phyloP scores from a whole-genome alignment of 2,113 vertebrate genomes.

The Carassius carassius region DNA sequence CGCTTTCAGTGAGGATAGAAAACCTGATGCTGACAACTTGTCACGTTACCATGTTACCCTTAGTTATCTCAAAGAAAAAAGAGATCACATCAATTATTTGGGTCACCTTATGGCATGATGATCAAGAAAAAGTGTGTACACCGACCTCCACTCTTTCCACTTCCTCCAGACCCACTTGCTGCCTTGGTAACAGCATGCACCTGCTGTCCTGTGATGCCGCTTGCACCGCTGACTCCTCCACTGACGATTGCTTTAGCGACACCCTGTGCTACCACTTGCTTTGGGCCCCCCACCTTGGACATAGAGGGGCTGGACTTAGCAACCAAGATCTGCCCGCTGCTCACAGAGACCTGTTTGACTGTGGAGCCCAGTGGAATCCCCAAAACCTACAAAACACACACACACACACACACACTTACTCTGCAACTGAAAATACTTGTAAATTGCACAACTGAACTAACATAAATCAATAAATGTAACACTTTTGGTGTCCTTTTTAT shows the following conservation, averaged over 20 bases:
- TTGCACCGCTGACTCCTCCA: constrained; percentile 81
- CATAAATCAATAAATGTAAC: not conserved
- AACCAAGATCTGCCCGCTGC: constrained; percentile 95
- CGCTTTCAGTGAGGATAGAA: not conserved
- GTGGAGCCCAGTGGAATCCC: constrained; percentile 89
- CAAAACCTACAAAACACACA: constrained; percentile 80
- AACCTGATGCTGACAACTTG: not conserved
- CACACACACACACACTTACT: not conserved
- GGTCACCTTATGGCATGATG: not conserved
- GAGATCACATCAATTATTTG: not conserved
- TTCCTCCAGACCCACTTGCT: constrained; percentile 76
- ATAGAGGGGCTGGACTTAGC: constrained; percentile 87
- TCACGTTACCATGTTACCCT: not conserved
- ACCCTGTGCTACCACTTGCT: constrained; percentile 95
- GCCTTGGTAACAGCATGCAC: constrained; percentile 83
- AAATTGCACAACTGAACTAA: not conserved
- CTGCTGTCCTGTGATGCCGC: constrained; percentile 84
- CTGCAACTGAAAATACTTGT: not conserved
- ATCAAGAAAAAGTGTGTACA: constrained; percentile 57
- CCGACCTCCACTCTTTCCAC: constrained; percentile 89
- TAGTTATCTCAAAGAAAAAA: not conserved
- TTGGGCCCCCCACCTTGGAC: constrained; percentile 88
- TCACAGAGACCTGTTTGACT: constrained; percentile 94
- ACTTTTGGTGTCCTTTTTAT: not conserved
- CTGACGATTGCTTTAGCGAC: constrained; percentile 97